Conservation (phyloP, 1,140 invertebrate genomes). For the Halictus rubicundus region DNA sequence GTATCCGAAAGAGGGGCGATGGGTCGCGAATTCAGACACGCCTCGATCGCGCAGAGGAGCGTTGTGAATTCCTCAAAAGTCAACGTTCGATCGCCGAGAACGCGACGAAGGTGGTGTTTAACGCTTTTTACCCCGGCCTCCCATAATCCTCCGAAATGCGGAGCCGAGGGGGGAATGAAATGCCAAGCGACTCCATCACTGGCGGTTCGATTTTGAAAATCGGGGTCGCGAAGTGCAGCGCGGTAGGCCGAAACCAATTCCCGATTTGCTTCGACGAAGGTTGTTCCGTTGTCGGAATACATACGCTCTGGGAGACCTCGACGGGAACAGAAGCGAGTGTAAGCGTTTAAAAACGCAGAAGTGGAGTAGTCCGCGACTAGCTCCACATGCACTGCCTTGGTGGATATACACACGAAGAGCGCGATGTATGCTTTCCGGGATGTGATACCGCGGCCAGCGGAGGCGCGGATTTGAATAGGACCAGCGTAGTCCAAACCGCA, state of each 20-base stretch:
- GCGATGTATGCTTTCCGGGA: constrained; percentile 51
- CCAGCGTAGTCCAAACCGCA: constrained; percentile 76
- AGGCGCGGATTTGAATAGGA: constrained; percentile 66
- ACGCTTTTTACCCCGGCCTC: constrained; percentile 57
- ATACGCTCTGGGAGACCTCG: constrained; percentile 49
- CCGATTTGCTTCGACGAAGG: constrained; percentile 66
- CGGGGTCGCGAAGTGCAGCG: constrained; percentile 19
- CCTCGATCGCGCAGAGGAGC: too few species aligned
- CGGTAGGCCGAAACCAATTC: neutral
- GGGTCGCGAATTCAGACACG: too few species aligned
- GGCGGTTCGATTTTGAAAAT: neutral
- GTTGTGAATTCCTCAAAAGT: too few species aligned
- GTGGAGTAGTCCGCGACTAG: constrained; percentile 50
- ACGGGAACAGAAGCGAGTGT: constrained; percentile 52
- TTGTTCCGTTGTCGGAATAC: constrained; percentile 70
- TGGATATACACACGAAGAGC: constrained; percentile 48
- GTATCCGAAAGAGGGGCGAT: too few species aligned
- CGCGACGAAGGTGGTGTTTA: constrained; percentile 39
- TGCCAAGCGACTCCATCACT: neutral
- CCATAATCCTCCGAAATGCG: constrained; percentile 68
- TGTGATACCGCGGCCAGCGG: constrained; percentile 43
- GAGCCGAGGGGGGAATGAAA: constrained; percentile 37
- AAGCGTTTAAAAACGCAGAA: constrained; percentile 52
- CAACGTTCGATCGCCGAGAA: constrained; percentile 42
- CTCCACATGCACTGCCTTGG: constrained; percentile 22